These are phyloP conservation scores for Aplocera efformata DNA, from an alignment of 2,888 invertebrate species.

Conservation along the genomic window DNA sequence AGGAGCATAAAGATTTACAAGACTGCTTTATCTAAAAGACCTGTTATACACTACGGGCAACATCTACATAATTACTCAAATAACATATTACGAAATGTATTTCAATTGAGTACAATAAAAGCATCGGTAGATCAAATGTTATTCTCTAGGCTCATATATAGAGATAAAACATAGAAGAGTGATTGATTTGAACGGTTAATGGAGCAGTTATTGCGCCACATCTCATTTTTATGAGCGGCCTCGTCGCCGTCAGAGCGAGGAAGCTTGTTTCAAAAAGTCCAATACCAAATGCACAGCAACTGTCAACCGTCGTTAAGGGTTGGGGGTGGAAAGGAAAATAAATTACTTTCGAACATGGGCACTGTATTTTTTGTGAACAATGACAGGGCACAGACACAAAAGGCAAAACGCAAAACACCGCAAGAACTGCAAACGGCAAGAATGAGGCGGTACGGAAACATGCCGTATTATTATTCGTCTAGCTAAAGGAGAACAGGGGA, in stretches of 20 bases:
- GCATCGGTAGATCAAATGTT: constrained; percentile 3
- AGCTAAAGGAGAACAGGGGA: no score
- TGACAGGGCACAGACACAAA: constrained; percentile 4
- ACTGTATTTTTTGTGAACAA: constrained; percentile 3
- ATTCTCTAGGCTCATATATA: constrained; percentile 8
- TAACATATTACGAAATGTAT: constrained; percentile 7
- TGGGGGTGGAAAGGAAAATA: constrained; percentile 11
- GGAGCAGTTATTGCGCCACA: constrained; percentile 25
- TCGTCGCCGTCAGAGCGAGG: constrained; percentile 31
- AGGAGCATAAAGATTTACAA: no score
- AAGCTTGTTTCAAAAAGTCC: constrained; percentile 33
- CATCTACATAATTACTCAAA: neutral
- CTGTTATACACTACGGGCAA: constrained; percentile 1
- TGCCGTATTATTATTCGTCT: no score
- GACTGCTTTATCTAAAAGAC: no score
- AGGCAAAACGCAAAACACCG: neutral
- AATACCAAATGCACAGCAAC: constrained; percentile 18
- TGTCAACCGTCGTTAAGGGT: constrained; percentile 24
- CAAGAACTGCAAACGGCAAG: neutral
- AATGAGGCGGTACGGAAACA: no score
- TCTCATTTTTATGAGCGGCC: constrained; percentile 31
- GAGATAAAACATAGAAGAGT: constrained; percentile 15
- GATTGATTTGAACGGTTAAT: constrained; percentile 27
- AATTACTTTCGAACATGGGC: constrained; percentile 5
- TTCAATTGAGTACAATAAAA: constrained; percentile 7